These are phyloP conservation scores for Colossoma macropomum DNA, from an alignment of 2,113 vertebrate species.

Conservation along the genomic window DNA sequence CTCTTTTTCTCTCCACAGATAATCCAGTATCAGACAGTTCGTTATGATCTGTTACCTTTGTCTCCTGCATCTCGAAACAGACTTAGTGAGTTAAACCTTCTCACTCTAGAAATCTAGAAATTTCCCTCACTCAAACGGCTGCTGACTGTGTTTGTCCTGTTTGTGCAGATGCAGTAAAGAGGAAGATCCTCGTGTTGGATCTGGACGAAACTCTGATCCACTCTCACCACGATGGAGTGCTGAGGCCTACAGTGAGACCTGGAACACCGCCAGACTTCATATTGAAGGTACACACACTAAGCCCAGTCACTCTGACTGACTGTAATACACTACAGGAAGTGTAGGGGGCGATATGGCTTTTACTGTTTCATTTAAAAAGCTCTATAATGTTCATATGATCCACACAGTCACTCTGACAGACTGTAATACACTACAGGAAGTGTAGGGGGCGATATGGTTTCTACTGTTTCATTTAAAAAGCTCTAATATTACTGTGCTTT, in stretches of 20 bases:
- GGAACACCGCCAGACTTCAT: conserved; percentile 84
- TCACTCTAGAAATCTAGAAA: too few species aligned
- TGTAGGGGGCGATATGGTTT: too few species aligned
- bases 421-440: not conserved
- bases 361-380: too few species aligned
- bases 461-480: too few species aligned
- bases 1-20: conserved; percentile 66
- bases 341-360: not conserved
- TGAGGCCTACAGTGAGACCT: conserved; percentile 81
- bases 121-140: not conserved
- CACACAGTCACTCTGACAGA: too few species aligned
- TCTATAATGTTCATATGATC: too few species aligned
- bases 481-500: not conserved
- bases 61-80: conserved; percentile 81
- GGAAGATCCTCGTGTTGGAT: conserved; percentile 81
- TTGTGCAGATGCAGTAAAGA: conserved; percentile 77
- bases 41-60: conserved; percentile 81
- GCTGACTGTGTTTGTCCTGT: not conserved
- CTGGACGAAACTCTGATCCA: conserved; percentile 83
- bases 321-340: not conserved
- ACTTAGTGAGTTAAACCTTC: conserved; percentile 73
- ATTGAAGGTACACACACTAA: conserved; percentile 70
- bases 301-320: not conserved
- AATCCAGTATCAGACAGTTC: conserved; percentile 85
- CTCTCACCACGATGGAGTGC: conserved; percentile 82